Evolutionary conservation across 2,797 vertebrate genomes (phyloP), one percentile per base, ranked within the genome.

Genomic region (Rhinichthys osculus): DNA sequence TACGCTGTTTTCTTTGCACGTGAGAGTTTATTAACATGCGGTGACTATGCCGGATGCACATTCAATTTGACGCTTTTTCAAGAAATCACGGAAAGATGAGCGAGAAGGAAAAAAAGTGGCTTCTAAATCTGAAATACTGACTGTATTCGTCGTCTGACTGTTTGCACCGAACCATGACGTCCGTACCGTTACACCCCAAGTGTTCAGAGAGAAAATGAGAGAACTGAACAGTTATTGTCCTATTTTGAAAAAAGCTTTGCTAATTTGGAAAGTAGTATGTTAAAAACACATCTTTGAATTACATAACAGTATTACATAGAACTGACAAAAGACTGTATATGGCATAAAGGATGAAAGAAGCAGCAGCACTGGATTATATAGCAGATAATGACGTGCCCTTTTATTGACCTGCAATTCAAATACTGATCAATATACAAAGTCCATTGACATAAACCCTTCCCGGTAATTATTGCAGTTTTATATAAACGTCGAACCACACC

Each of bases 371-470:
- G 6, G 35, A 44, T 44, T 67, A 10, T 66, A 44, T 33, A 23
- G n/a, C 78, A 67, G 78, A 47, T 17, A 59, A 11, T 27, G 13
- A 23, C 0, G 1, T 13, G 17, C 17, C 11, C 16, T 66, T 64
- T 67, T 44, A 64, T 50, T 19, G 40, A 44, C 57, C 50, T 9
- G 52, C 54, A 62, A 9, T 82, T 72, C 7, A 70, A 47, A 38
- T 13, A 13, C n/a, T 21, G 10, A 19, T 66, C 23, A 69, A 1
- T 11, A n/a, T 14, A 47, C 83, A 78, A 85, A 78, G 83, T 85
- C 21, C 76, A 79, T 27, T 30, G 38, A 40, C 59, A 76, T 52
- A 21, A 47, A 84, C 17, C 0, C 33, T 23, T 57, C 5, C 17
- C 0, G 1, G 38, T 8, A 74, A 66, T 64, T 21, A n/a, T 42